Conservation (phyloP, 2,113 vertebrate species). For the Muntiacus muntjak region DNA sequence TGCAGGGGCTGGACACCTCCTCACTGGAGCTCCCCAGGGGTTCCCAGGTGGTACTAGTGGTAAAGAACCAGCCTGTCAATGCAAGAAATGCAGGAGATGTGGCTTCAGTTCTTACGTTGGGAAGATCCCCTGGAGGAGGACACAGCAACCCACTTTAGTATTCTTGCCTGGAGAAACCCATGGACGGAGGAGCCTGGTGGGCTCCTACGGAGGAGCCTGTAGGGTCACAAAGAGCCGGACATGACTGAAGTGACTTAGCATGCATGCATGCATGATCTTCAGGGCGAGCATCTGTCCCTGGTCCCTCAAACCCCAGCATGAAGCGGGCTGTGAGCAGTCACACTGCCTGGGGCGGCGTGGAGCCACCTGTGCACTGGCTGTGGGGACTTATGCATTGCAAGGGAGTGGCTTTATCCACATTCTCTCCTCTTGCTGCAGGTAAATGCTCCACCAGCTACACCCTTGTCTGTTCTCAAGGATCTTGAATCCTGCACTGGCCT, state of each 20-base stretch:
- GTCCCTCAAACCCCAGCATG: fast-evolving
- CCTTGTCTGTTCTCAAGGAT: not conserved
- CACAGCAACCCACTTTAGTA: not conserved
- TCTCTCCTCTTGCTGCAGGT: not conserved
- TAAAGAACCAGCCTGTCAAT: not conserved
- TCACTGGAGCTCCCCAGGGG: not conserved
- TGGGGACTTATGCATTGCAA: fast-evolving
- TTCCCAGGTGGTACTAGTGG: not conserved
- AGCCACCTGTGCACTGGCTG: not conserved
- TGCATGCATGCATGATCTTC: not conserved
- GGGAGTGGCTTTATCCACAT: not conserved
- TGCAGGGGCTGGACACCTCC: not conserved
- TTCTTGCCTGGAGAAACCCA: not conserved
- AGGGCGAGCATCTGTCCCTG: not conserved
- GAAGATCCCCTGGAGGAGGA: not conserved
- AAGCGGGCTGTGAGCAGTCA: not conserved
- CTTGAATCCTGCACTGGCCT: not conserved
- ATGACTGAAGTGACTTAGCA: not conserved
- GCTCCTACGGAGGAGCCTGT: not conserved
- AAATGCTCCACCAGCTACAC: too few species aligned
- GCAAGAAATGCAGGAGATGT: not conserved
- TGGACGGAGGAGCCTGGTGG: not conserved
- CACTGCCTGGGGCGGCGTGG: fast-evolving
- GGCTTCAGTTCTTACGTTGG: not conserved
- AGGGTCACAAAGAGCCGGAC: not conserved